Percentiles rank a stretch among this genome's conserved stretches.
Evolutionary conservation across 2,888 invertebrate species (phyloP).

Genomic region (Ischnus inquisitorius): DNA sequence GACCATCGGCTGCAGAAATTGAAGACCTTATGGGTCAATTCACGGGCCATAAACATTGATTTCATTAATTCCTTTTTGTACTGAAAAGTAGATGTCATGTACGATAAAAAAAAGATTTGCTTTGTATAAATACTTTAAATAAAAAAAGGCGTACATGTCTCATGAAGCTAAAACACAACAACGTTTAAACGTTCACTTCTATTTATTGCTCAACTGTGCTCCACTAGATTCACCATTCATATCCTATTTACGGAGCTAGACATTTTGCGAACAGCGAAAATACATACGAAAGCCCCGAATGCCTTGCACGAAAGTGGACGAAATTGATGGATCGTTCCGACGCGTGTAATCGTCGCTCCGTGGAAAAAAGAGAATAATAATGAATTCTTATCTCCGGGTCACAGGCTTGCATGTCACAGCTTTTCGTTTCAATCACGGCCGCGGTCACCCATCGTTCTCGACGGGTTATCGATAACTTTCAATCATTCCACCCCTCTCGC

Average conservation of each 20-base stretch:
- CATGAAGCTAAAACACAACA: too few species aligned
- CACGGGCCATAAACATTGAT: neutral
- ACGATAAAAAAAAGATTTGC: too few species aligned
- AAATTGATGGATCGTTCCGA: slow-evolving; percentile 41
- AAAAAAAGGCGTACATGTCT: too few species aligned
- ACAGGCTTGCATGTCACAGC: slow-evolving; percentile 44
- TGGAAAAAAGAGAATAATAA: slow-evolving; percentile 31
- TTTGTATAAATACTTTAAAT: too few species aligned
- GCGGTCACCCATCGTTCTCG: slow-evolving; percentile 19
- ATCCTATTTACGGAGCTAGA: neutral
- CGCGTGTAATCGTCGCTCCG: slow-evolving; percentile 25
- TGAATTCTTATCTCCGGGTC: slow-evolving; percentile 59
- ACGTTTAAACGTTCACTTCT: too few species aligned
- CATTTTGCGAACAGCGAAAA: neutral
- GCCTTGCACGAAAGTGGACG: neutral
- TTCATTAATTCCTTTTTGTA: neutral
- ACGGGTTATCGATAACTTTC: slow-evolving; percentile 63
- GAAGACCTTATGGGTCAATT: neutral
- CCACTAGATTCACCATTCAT: neutral
- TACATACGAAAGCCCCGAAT: neutral
- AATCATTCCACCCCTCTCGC: slow-evolving; percentile 49
- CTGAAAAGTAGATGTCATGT: too few species aligned
- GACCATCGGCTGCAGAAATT: too few species aligned
- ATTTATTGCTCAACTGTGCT: neutral
- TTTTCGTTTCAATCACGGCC: slow-evolving; percentile 42